Percentiles rank a stretch among this genome's conserved stretches.
These are phyloP conservation scores for Clistopyga incitator DNA, from an alignment of 2,888 invertebrate species.

Conservation along the genomic window DNA sequence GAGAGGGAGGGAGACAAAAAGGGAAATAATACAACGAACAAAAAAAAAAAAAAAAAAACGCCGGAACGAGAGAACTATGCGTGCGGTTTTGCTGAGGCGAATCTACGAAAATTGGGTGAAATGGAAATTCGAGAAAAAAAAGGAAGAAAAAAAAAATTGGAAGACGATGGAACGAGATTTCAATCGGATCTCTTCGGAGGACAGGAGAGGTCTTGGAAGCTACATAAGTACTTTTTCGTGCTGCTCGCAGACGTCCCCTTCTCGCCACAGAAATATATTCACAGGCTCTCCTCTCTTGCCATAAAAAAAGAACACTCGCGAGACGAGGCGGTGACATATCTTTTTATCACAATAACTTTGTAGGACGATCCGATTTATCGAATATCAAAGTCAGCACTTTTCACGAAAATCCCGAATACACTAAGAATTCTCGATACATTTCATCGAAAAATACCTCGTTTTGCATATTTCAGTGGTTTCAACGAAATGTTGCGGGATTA, in stretches of 20 bases:
- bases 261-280: slow-evolving; percentile 51
- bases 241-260: slow-evolving; percentile 42
- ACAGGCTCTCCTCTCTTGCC: slow-evolving; percentile 33
- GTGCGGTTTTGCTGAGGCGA: slow-evolving; percentile 58
- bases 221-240: slow-evolving; percentile 60
- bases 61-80: slow-evolving; percentile 31
- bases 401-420: slow-evolving; percentile 6
- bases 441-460: not conserved
- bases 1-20: slow-evolving; percentile 32
- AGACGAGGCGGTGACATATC: slow-evolving; percentile 53
- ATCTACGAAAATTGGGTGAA: slow-evolving; percentile 63
- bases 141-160: no score
- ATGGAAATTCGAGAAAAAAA: slow-evolving; percentile 63
- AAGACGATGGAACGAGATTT: slow-evolving; percentile 58
- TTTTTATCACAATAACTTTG: slow-evolving; percentile 49
- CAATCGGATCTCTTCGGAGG: slow-evolving; percentile 60
- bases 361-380: slow-evolving; percentile 59
- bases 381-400: slow-evolving; percentile 60
- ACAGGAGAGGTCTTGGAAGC: slow-evolving; percentile 36
- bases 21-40: slow-evolving; percentile 42
- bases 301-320: slow-evolving; percentile 35
- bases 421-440: not conserved
- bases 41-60: slow-evolving; percentile 43
- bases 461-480: not conserved
- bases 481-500: not conserved